Evolutionary conservation across 2,888 invertebrate genomes (phyloP).

Genomic region (Graphium colonna): DNA sequence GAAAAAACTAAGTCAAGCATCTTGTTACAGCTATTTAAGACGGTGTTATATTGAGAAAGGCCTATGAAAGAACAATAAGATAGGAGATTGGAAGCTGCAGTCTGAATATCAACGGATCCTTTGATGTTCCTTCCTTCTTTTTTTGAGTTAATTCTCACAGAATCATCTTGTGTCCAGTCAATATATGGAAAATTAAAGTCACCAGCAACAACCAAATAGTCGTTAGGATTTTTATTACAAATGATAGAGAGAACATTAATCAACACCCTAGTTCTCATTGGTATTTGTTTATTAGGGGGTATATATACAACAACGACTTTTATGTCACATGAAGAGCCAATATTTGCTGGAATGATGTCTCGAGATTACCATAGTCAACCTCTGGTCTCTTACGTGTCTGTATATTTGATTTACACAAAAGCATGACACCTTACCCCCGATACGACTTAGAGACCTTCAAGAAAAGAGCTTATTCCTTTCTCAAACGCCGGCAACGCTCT

Average conservation of each 20-base stretch:
- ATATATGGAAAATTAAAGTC: not conserved
- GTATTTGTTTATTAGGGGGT: not conserved
- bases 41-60: not conserved
- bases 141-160: too few relatives aligned
- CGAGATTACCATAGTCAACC: too few relatives aligned
- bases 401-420: too few relatives aligned
- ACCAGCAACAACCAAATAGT: not conserved
- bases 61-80: constrained; percentile 1
- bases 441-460: too few relatives aligned
- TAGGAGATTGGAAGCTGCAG: constrained; percentile 1
- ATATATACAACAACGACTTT: not conserved
- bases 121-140: too few relatives aligned
- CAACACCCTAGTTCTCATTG: not conserved
- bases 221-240: not conserved
- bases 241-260: not conserved
- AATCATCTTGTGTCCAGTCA: not conserved
- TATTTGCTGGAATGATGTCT: not conserved
- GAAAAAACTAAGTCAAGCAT: not conserved
- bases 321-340: not conserved
- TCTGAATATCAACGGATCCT: constrained; percentile 2
- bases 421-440: too few relatives aligned
- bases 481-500: too few relatives aligned
- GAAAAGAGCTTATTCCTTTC: too few relatives aligned
- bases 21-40: not conserved
- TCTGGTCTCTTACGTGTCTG: too few relatives aligned